phyloP scores from a whole-genome alignment of 2,113 vertebrate species.

The Crotalus tigris region DNA sequence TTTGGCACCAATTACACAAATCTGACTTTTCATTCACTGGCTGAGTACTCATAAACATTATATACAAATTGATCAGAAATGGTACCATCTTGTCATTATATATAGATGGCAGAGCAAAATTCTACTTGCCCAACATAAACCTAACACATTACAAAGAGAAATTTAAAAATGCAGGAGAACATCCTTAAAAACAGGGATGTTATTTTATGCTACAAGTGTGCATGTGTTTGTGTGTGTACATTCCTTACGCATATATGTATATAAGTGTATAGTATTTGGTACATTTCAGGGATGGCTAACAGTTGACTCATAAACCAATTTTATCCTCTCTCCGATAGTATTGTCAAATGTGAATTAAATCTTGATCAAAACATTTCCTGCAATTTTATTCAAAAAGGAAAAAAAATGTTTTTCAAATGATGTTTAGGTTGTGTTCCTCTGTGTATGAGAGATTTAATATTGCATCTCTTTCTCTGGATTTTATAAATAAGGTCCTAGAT shows the following conservation, averaged over 20 bases:
- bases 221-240: constrained; percentile 43
- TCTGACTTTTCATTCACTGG: constrained; percentile 52
- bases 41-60: constrained; percentile 53
- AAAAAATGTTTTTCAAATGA: neutral
- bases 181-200: constrained; percentile 68
- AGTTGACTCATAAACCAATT: constrained; percentile 7
- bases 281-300: constrained; percentile 20
- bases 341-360: neutral
- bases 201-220: constrained; percentile 66
- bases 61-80: constrained; percentile 57
- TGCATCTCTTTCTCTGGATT: neutral
- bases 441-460: neutral
- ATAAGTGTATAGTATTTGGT: neutral
- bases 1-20: constrained; percentile 73
- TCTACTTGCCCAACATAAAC: constrained; percentile 69
- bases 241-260: constrained; percentile 41
- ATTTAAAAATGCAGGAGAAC: constrained; percentile 58
- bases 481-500: neutral
- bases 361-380: neutral
- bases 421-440: neutral
- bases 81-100: constrained; percentile 57
- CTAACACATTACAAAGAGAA: constrained; percentile 60
- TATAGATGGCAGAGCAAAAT: constrained; percentile 61
- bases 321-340: neutral
- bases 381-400: neutral